A percentile compares a stretch with the other conserved stretches of the same genome.
phyloP scores from a whole-genome alignment of 2,888 invertebrate genomes.

The Dioctria rufipes region DNA sequence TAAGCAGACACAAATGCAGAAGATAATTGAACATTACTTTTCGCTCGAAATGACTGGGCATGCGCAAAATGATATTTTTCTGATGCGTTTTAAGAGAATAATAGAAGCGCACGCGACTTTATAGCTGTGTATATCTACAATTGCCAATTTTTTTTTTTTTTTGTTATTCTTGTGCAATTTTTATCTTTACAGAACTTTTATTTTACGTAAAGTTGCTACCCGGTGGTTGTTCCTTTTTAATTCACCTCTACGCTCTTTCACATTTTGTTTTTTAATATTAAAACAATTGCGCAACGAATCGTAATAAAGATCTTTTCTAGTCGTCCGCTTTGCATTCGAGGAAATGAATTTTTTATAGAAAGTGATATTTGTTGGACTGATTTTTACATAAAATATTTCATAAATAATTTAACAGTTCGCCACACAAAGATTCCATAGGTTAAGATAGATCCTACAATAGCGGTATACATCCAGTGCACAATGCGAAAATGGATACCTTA shows the following conservation, averaged over 20 bases:
- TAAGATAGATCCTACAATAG: too few species aligned
- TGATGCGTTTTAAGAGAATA: neutral
- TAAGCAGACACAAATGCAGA: neutral
- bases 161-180: neutral
- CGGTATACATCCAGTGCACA: too few species aligned
- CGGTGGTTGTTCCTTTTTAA: neutral
- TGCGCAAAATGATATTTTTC: slow-evolving; percentile 15
- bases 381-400: too few species aligned
- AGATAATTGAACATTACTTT: slow-evolving; percentile 27
- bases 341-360: slow-evolving; percentile 24
- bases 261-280: neutral
- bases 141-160: neutral
- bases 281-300: slow-evolving; percentile 34
- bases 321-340: neutral
- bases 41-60: slow-evolving; percentile 5
- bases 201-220: slow-evolving; percentile 1
- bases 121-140: too few species aligned
- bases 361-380: neutral
- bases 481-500: too few species aligned
- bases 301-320: slow-evolving; percentile 24
- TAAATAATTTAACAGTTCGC: too few species aligned
- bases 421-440: too few species aligned
- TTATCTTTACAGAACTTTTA: slow-evolving; percentile 22
- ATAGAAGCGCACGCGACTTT: neutral
- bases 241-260: neutral